phyloP scores from a whole-genome alignment of 30 jellyfish, hydroid and myxozoan genomes.

The Hydractinia echinata region DNA sequence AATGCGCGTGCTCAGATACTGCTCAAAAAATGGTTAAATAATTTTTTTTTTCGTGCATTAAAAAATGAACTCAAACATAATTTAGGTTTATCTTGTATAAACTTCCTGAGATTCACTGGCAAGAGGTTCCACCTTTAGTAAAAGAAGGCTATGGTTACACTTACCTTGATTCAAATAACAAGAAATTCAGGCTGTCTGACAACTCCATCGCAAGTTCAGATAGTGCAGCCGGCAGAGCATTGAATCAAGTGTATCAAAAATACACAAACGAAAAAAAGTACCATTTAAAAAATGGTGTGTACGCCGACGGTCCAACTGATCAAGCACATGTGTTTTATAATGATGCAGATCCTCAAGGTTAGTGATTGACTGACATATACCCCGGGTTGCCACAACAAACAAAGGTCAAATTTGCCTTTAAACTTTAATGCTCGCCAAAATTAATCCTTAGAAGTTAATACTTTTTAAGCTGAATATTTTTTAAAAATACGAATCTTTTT shows the following conservation, averaged over 20 bases:
- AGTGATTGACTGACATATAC: no score
- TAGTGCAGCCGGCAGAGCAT: conserved; percentile 66
- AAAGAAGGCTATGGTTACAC: conserved; percentile 74
- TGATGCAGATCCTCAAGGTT: conserved; percentile 55
- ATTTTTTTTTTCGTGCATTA: background rate
- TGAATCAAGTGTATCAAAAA: conserved; percentile 57
- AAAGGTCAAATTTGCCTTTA: conserved; percentile 38
- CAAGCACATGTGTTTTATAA: conserved; percentile 73
- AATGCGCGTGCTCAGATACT: no score
- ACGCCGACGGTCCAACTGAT: background rate
- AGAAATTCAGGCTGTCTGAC: conserved; percentile 51
- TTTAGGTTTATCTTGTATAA: conserved; percentile 58
- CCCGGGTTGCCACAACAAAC: no score
- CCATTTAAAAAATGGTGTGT: background rate
- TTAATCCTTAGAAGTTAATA: background rate
- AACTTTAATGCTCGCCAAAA: background rate
- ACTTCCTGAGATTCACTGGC: conserved; percentile 48
- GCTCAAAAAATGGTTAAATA: background rate
- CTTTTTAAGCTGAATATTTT: background rate
- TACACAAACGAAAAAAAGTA: conserved; percentile 27
- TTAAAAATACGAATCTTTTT: background rate
- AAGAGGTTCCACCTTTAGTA: conserved; percentile 24
- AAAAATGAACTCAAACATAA: no score
- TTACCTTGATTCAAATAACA: conserved; percentile 60
- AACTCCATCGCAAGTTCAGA: conserved; percentile 33